Conservation (phyloP, 2,113 vertebrate genomes). For the Sminthopsis crassicaudata region DNA sequence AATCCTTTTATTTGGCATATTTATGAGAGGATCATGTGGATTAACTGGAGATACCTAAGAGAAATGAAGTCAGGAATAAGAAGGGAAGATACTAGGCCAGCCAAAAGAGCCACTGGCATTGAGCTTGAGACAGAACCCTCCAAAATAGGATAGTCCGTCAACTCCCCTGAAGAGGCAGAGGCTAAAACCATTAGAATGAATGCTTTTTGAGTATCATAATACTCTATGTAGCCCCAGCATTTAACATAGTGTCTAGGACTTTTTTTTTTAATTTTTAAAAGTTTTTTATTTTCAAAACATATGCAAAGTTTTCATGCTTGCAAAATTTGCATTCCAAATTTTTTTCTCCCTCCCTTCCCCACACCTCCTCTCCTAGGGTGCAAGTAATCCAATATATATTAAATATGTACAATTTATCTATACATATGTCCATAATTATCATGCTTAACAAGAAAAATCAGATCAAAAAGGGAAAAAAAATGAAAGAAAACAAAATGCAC, state of each 20-base stretch:
- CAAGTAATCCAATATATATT: no score
- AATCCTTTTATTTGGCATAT: background rate
- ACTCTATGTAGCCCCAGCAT: background rate
- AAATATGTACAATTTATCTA: no score
- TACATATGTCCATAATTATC: no score
- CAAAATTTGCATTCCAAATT: no score
- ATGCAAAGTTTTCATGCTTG: no score
- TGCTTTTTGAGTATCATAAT: background rate
- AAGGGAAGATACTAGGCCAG: background rate
- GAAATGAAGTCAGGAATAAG: background rate
- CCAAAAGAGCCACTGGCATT: background rate
- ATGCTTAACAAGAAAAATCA: no score
- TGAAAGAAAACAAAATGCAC: no score
- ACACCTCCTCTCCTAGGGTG: no score
- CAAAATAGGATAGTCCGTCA: background rate
- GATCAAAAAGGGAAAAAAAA: no score
- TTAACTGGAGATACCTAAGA: background rate
- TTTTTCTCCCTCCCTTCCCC: no score
- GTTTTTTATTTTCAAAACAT: no score
- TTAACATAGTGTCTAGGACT: background rate
- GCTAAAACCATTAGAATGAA: background rate
- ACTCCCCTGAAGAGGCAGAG: background rate
- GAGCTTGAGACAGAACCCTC: background rate
- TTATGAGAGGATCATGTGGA: background rate
- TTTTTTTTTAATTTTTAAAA: no score